These are phyloP conservation scores for Hippocampus abdominalis DNA, from an alignment of 2,113 vertebrate genomes.

Conservation along the genomic window DNA sequence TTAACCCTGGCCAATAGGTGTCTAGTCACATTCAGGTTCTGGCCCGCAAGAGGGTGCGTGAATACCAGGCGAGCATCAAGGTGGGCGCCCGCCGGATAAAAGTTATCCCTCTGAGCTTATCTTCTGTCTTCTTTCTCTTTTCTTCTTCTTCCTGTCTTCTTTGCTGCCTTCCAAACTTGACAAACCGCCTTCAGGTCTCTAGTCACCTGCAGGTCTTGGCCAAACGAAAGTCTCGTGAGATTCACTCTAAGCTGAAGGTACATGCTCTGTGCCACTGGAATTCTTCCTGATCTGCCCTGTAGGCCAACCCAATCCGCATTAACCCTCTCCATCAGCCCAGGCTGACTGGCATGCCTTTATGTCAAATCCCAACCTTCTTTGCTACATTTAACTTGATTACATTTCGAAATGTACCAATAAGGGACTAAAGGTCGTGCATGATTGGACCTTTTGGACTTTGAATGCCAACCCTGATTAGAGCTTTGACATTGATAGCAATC, in stretches of 20 bases:
- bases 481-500: background rate
- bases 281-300: slow-evolving; percentile 40
- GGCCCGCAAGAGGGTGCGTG: slow-evolving; percentile 97
- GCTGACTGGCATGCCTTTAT: background rate
- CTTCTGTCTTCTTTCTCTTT: slow-evolving; percentile 42
- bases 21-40: slow-evolving; percentile 99
- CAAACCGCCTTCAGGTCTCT: slow-evolving; percentile 85
- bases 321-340: background rate
- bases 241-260: slow-evolving; percentile 98
- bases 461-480: background rate
- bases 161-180: slow-evolving; percentile 62
- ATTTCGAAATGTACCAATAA: background rate
- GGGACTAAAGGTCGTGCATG: background rate
- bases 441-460: background rate
- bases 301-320: slow-evolving; percentile 14
- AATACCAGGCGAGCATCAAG: slow-evolving; percentile 98
- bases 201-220: slow-evolving; percentile 99
- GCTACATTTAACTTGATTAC: background rate
- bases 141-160: slow-evolving; percentile 51
- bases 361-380: background rate
- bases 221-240: slow-evolving; percentile 96
- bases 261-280: slow-evolving; percentile 36
- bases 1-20: slow-evolving; percentile 75
- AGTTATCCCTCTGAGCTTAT: slow-evolving; percentile 74
- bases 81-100: slow-evolving; percentile 76